Evolutionary conservation across 2,797 vertebrate species (phyloP).

Genomic region (Thripadectes ignobilis): DNA sequence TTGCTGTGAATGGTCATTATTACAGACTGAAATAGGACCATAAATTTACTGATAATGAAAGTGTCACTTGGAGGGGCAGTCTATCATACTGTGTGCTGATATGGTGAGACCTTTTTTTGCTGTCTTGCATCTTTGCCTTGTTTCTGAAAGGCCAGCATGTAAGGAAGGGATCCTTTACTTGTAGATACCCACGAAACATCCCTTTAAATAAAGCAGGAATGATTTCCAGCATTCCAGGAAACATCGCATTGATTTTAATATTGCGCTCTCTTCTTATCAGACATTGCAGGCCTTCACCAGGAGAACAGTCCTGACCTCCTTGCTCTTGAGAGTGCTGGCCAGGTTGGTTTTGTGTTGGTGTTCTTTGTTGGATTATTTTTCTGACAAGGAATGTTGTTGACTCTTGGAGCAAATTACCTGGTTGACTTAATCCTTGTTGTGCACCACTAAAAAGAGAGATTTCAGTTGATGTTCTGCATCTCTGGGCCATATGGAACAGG

Average conservation of each 20-base stretch:
- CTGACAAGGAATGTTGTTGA: background rate
- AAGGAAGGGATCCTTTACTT: conserved; percentile 58
- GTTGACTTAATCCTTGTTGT: background rate
- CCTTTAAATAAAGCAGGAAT: conserved; percentile 42
- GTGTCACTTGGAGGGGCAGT: conserved; percentile 88
- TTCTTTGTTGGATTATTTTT: background rate
- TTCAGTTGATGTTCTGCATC: background rate
- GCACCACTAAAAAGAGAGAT: background rate
- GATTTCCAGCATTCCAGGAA: conserved; percentile 35
- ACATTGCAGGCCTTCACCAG: conserved; percentile 11
- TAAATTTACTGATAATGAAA: conserved; percentile 95
- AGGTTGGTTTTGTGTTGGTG: background rate
- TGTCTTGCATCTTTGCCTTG: conserved; percentile 63
- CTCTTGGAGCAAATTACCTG: conserved; percentile 1
- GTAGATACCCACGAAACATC: conserved; percentile 38
- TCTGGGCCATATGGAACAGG: background rate
- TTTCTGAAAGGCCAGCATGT: conserved; percentile 45
- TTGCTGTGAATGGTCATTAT: conserved; percentile 89
- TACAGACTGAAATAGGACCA: conserved; percentile 91
- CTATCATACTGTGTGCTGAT: conserved; percentile 84
- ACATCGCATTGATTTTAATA: conserved; percentile 69
- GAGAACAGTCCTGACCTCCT: conserved; percentile 26
- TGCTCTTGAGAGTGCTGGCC: background rate
- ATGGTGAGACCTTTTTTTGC: conserved; percentile 70
- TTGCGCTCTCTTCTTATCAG: conserved; percentile 54